These are phyloP conservation scores for Drosophila mettleri DNA, from an alignment of 2,888 invertebrate genomes.

Conservation along the genomic window DNA sequence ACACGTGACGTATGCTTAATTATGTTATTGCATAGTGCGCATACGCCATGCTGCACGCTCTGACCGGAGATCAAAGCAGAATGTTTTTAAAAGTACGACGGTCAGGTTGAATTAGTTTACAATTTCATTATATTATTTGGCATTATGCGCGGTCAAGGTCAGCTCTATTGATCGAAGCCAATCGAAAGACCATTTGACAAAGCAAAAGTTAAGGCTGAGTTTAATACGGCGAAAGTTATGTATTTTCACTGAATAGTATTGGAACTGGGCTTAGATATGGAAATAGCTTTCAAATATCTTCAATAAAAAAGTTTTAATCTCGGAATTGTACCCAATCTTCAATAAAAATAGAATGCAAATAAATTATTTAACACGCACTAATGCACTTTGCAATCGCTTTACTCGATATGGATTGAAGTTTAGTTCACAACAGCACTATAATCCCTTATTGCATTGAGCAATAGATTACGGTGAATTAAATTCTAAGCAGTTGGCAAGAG, in stretches of 20 bases:
- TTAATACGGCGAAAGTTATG: too few relatives aligned
- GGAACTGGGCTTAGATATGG: neutral
- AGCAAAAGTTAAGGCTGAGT: neutral
- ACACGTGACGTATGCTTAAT: slow-evolving; percentile 61
- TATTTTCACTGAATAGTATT: too few relatives aligned
- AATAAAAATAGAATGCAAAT: neutral
- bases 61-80: slow-evolving; percentile 11
- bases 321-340: neutral
- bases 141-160: slow-evolving; percentile 1
- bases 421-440: neutral
- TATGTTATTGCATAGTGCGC: slow-evolving; percentile 48
- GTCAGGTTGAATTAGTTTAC: neutral
- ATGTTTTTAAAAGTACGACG: neutral
- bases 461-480: slow-evolving; percentile 9
- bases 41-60: slow-evolving; percentile 40
- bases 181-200: neutral
- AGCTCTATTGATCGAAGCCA: neutral
- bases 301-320: neutral
- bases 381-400: neutral
- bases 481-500: neutral
- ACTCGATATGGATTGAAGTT: slow-evolving; percentile 1
- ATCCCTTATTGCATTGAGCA: neutral
- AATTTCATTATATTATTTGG: neutral
- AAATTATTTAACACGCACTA: neutral
- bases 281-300: neutral